A percentile compares a stretch with the other conserved stretches of the same genome.
phyloP scores from a whole-genome alignment of 2,797 vertebrate genomes.

The Rhinella marina region DNA sequence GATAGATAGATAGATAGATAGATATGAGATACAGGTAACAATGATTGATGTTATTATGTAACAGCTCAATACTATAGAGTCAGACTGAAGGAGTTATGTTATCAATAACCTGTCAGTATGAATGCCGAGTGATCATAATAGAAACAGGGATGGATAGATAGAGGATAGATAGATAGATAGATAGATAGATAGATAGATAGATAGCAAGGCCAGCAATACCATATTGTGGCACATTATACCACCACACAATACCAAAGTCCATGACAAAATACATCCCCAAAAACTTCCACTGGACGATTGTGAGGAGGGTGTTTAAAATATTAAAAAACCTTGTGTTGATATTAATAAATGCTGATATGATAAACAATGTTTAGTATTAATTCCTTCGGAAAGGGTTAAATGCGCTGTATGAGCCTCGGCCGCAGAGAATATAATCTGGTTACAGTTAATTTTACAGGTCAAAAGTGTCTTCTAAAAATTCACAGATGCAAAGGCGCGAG shows the following conservation, averaged over 20 bases:
- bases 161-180: conserved; percentile 11
- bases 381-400: neutral
- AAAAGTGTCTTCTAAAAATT: conserved; percentile 36
- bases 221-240: too few relatives aligned
- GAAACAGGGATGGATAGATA: neutral
- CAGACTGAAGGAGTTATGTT: too few relatives aligned
- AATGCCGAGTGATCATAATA: neutral
- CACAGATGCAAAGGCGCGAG: conserved; percentile 7
- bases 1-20: conserved; percentile 20
- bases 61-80: too few relatives aligned
- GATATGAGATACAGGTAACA: too few relatives aligned
- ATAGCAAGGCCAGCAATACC: too few relatives aligned
- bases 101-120: too few relatives aligned
- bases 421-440: conserved; percentile 8
- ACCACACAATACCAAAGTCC: too few relatives aligned
- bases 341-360: neutral
- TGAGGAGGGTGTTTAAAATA: too few relatives aligned
- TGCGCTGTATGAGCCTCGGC: neutral
- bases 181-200: neutral
- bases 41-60: too few relatives aligned
- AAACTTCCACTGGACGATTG: too few relatives aligned
- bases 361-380: neutral
- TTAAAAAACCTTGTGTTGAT: neutral
- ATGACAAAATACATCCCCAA: too few relatives aligned
- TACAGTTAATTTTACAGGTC: conserved; percentile 37